Evolutionary conservation across 2,113 vertebrate genomes (phyloP).

Genomic region (Astur gentilis): DNA sequence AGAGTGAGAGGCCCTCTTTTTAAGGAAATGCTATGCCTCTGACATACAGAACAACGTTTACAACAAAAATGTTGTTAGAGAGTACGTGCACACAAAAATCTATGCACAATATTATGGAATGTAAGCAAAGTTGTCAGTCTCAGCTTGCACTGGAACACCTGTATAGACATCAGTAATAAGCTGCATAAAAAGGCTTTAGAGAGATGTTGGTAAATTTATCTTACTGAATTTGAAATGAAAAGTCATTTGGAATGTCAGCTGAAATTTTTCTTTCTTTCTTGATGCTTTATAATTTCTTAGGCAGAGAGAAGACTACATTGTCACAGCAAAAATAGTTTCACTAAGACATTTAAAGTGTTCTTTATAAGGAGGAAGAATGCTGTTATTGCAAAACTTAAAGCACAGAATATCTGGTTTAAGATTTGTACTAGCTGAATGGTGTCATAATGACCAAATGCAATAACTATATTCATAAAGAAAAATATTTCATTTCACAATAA

Average conservation of each 20-base stretch:
- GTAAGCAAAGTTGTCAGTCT: background rate
- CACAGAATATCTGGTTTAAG: background rate
- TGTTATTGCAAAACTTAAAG: background rate
- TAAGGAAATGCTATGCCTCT: background rate
- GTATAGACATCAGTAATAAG: background rate
- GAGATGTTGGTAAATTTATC: background rate
- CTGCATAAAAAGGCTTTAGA: background rate
- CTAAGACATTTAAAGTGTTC: background rate
- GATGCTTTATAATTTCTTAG: background rate
- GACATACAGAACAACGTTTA: background rate
- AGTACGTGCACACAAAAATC: background rate
- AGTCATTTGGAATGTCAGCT: background rate
- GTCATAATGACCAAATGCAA: background rate
- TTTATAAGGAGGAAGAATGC: background rate
- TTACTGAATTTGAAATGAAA: background rate
- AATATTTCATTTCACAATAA: background rate
- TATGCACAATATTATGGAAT: background rate
- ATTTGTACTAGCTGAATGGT: background rate
- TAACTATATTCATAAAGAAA: background rate
- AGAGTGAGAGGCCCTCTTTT: background rate
- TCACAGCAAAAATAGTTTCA: background rate
- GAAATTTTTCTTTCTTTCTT: background rate
- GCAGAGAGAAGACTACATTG: background rate
- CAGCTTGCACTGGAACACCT: background rate
- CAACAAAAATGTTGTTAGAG: background rate